Evolutionary conservation across 1,140 invertebrate species (phyloP), one percentile per base, ranked within the genome.

Genomic region (Cecropterus lyciades): DNA sequence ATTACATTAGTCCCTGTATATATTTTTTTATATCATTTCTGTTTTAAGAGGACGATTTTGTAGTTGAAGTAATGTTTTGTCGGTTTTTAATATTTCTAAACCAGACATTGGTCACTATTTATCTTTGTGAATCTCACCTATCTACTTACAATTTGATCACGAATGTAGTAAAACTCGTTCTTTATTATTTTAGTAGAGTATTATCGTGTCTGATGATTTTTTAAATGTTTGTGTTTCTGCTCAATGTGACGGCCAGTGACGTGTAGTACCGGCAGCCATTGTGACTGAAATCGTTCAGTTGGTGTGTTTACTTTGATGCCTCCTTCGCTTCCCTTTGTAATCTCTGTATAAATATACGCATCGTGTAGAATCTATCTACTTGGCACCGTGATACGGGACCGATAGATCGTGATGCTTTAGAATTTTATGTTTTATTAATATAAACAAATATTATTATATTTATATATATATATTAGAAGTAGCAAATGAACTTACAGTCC

Each of bases 161-260:
- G 75, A 82, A 83, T 85, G 80, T 85, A 66, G 68, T 59, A 67
- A 62, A 71, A 72, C 74, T 82, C 72, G 53, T 46, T 76, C 82
- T 84, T 84, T 84, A 82, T 84, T 84, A 83, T 74, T 75, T 66
- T 59, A 69, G 46, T 69, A 13, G 24, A 65, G 62, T 79, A 75
- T 75, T 77, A 80, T 80, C 67, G 69, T 70, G 27, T 53, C 69
- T 84, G 87, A 90, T 88, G 83, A 86, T 86, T 74, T 85, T 87
- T 84, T 77, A 81, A 86, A 87, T 90, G 84, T 90, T 90, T 90
- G 76, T 79, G 74, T 88, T 89, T 88, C 85, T 85, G 80, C 80
- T 85, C 83, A 81, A 82, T 80, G 69, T 85, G 84, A 82, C 68
- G 73, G 62, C 66, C 73, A 77, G 55, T 85, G 84, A 87, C 82